A percentile compares a stretch with the other conserved stretches of the same genome.
These are phyloP conservation scores for Calcarius lapponicus DNA, from an alignment of 2,797 vertebrate genomes.

Conservation along the genomic window DNA sequence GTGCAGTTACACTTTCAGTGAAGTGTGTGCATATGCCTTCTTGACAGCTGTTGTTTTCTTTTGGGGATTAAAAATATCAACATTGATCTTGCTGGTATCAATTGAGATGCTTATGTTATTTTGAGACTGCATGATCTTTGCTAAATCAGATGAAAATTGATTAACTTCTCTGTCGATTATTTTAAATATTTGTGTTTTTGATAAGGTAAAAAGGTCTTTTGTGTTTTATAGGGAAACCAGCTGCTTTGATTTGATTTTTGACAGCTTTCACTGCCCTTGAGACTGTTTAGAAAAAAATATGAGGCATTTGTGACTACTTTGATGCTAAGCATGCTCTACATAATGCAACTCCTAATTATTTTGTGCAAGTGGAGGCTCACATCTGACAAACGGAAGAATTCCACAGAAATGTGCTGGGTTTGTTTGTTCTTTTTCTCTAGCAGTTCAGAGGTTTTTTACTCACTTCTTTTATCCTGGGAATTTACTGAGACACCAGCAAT, in stretches of 20 bases:
- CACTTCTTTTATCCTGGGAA: constrained; percentile 39
- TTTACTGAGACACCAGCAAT: constrained; percentile 12
- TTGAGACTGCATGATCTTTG: constrained; percentile 5
- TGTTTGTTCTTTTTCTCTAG: constrained; percentile 26
- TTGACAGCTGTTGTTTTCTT: constrained; percentile 46
- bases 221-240: background rate
- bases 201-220: constrained; percentile 23
- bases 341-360: constrained; percentile 56
- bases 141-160: constrained; percentile 55
- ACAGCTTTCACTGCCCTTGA: constrained; percentile 49
- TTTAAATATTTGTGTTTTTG: constrained; percentile 29
- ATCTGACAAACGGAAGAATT: constrained; percentile 41
- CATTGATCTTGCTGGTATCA: constrained; percentile 56
- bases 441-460: background rate
- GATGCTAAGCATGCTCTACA: constrained; percentile 35
- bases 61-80: constrained; percentile 40
- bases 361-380: constrained; percentile 11
- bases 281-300: constrained; percentile 50
- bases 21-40: background rate
- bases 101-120: constrained; percentile 15
- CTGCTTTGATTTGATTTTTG: constrained; percentile 68
- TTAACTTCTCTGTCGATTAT: constrained; percentile 41
- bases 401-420: background rate
- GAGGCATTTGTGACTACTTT: constrained; percentile 49
- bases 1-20: background rate